Evolutionary conservation across 2,888 invertebrate genomes (phyloP), one percentile per base, ranked within the genome.

Genomic region (Clitarchus hookeri): DNA sequence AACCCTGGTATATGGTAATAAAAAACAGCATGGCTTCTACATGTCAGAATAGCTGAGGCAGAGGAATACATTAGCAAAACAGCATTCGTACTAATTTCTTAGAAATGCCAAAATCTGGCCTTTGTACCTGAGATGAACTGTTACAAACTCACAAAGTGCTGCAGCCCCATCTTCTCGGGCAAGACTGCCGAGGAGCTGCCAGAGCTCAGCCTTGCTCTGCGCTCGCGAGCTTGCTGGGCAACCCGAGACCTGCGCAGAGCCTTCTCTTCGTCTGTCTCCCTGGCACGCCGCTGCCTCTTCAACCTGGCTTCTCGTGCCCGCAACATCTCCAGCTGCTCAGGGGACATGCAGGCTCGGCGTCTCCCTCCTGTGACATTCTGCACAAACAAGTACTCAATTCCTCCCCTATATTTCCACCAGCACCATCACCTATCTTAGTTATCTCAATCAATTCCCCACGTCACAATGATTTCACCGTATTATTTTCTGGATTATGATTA

Each of bases 261-360:
- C 36, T 79, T 65, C 44, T 85, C 79, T 36, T 65, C 78, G 11
- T 85, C 85, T 27, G 85, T 77, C 78, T 85, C 85, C 65, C 44
- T 26, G 19, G 78, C 44, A n/a, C 85, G 65, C 11, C 80, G 79
- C 26, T 48, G 48, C 36, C 85, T 77, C n/a, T 85, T 85, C 85
- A 85, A 25, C 2, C 36, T 16, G 79, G 85, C 85, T 27, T 85
- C 85, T 11, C 48, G 77, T 19, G 77, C 78, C 25, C 85, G 27
- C 44, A 65, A 79, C n/a, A 11, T 25, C 80, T 78, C 13, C 44
- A 85, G 36, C 85, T 79, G 36, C 44, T 77, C 85, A 23, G 85
- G 44, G 26, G 44, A n/a, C 36, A 85, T 65, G 44, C 80, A 48
- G 27, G 85, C 80, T 44, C 85, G 65, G 44, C 85, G 79, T 44